phyloP scores from a whole-genome alignment of 2,113 vertebrate genomes.

The Caranx ignobilis region DNA sequence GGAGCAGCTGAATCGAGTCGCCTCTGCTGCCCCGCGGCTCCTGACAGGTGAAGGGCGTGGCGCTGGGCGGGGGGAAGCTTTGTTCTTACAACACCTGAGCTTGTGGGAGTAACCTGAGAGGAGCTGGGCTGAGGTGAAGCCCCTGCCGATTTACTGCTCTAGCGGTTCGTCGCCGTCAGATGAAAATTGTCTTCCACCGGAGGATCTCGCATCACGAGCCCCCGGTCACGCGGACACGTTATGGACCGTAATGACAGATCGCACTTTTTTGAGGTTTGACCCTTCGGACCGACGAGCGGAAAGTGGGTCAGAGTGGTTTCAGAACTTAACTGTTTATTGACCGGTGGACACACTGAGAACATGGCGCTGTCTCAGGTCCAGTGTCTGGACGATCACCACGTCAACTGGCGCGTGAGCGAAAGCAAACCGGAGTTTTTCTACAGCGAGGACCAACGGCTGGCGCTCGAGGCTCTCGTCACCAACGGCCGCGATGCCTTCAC shows the following conservation, averaged over 20 bases:
- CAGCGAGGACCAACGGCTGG: conserved; percentile 94
- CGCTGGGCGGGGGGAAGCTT: conserved; percentile 41
- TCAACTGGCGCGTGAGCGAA: conserved; percentile 95
- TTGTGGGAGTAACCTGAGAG: conserved; percentile 21
- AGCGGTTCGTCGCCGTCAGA: neutral
- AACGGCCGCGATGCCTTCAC: conserved; percentile 87
- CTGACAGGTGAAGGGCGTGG: conserved; percentile 76
- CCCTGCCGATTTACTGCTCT: neutral
- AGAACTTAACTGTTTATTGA: neutral
- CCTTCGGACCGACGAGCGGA: neutral
- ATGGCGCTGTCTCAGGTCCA: conserved; percentile 97
- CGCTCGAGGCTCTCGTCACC: conserved; percentile 88
- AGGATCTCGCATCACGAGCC: neutral
- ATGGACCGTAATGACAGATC: conserved; percentile 49
- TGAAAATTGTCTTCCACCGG: neutral
- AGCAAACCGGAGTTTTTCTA: conserved; percentile 97
- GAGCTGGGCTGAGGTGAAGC: conserved; percentile 3
- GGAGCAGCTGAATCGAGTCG: conserved; percentile 8
- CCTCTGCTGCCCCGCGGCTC: neutral
- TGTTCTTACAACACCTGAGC: conserved; percentile 55
- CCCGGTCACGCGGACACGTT: conserved; percentile 18
- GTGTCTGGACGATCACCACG: conserved; percentile 94
- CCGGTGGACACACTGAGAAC: neutral
- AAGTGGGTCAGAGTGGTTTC: conserved; percentile 41
- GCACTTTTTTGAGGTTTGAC: conserved; percentile 36